Conservation (phyloP, 2,888 invertebrate genomes). For the Campoletis raptor region DNA sequence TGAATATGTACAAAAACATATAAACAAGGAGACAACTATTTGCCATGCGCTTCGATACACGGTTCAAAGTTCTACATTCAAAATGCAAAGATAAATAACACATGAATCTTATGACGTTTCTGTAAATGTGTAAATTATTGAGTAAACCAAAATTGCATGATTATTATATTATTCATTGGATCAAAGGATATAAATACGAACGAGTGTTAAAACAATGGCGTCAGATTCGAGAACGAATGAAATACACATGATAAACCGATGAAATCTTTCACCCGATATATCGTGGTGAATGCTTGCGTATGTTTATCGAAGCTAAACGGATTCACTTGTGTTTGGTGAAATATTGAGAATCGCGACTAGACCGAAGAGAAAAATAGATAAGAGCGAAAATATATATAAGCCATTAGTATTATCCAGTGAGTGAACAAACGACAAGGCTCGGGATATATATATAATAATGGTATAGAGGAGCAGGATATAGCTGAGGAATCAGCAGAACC, state of each 20-base stretch:
- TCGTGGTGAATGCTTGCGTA: conserved; percentile 9
- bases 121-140: too few species aligned
- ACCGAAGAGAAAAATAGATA: conserved; percentile 33
- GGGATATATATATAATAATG: conserved; percentile 13
- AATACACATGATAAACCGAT: not conserved
- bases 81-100: too few species aligned
- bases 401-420: conserved; percentile 60
- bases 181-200: not conserved
- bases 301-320: conserved; percentile 3
- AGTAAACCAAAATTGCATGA: too few species aligned
- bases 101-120: too few species aligned
- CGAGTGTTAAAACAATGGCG: not conserved
- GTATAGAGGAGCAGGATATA: not conserved
- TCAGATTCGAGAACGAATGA: not conserved
- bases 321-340: conserved; percentile 6
- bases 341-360: conserved; percentile 13
- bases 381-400: conserved; percentile 30
- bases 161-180: too few species aligned
- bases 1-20: too few species aligned
- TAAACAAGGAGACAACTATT: too few species aligned
- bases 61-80: too few species aligned
- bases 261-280: conserved; percentile 20
- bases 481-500: conserved; percentile 35
- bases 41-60: too few species aligned
- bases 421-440: conserved; percentile 34